Conservation (phyloP, 2,888 invertebrate species). For the Caenorhabditis afra region DNA sequence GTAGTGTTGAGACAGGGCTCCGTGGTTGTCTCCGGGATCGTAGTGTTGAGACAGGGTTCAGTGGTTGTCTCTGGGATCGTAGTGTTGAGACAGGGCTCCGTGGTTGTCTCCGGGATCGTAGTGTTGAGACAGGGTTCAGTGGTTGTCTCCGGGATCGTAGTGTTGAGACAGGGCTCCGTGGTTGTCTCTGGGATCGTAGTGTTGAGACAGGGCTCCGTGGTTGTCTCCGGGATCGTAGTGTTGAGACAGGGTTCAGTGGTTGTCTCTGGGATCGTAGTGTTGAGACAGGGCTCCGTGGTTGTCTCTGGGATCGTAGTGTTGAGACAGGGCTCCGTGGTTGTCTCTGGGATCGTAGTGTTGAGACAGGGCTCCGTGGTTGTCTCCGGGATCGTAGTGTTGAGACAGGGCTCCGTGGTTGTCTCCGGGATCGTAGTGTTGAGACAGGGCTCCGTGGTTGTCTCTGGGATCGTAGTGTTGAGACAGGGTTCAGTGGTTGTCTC, state of each 20-base stretch:
- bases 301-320: constrained; percentile 1
- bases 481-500: constrained; percentile 2
- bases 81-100: neutral
- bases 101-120: neutral
- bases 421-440: neutral
- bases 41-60: too few relatives aligned
- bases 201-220: constrained; percentile 1
- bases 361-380: constrained; percentile 3
- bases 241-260: neutral
- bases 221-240: neutral
- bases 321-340: constrained; percentile 1
- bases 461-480: neutral
- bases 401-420: constrained; percentile 4
- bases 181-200: neutral
- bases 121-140: constrained; percentile 1
- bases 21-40: neutral
- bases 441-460: constrained; percentile 4
- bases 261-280: too few relatives aligned
- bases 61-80: neutral
- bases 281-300: neutral
- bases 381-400: neutral
- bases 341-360: neutral
- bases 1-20: neutral
- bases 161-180: too few relatives aligned
- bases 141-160: neutral